Conservation (phyloP, 2,888 invertebrate species). For the Caenorhabditis plicata region DNA sequence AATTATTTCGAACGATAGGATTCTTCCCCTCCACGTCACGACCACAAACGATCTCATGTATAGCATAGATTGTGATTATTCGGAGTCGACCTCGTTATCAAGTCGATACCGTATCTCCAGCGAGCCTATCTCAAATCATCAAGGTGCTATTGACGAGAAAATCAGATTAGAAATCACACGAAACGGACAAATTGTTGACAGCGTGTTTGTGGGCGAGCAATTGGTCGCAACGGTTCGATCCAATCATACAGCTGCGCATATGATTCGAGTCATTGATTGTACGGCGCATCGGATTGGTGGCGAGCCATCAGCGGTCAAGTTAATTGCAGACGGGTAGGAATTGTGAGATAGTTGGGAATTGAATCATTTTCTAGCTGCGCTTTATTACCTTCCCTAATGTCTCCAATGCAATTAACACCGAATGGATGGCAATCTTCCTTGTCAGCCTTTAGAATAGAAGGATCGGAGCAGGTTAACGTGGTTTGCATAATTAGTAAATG, state of each 20-base stretch:
- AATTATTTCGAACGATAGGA: slow-evolving; percentile 60
- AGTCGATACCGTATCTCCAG: no score
- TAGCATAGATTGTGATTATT: slow-evolving; percentile 28
- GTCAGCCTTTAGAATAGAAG: slow-evolving; percentile 64
- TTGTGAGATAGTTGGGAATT: background rate
- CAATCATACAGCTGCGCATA: slow-evolving; percentile 39
- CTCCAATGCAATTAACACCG: slow-evolving; percentile 45
- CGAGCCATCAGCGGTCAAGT: slow-evolving; percentile 49
- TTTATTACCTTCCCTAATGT: slow-evolving; percentile 59
- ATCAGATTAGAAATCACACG: slow-evolving; percentile 56
- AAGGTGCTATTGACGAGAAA: slow-evolving; percentile 23
- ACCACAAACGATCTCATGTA: slow-evolving; percentile 60
- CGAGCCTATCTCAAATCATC: no score
- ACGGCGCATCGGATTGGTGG: slow-evolving; percentile 63
- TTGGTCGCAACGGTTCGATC: slow-evolving; percentile 56
- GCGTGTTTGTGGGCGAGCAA: slow-evolving; percentile 61
- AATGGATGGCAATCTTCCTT: slow-evolving; percentile 57
- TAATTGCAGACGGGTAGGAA: slow-evolving; percentile 55
- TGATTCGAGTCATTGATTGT: slow-evolving; percentile 57
- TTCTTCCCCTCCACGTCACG: slow-evolving; percentile 63
- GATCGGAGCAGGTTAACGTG: slow-evolving; percentile 54
- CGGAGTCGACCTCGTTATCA: background rate
- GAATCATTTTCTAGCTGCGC: slow-evolving; percentile 43
- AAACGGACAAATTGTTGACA: slow-evolving; percentile 52
- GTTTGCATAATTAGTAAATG: slow-evolving; percentile 39